phyloP scores from a whole-genome alignment of 2,888 invertebrate species.

The Diarsia brunnea region DNA sequence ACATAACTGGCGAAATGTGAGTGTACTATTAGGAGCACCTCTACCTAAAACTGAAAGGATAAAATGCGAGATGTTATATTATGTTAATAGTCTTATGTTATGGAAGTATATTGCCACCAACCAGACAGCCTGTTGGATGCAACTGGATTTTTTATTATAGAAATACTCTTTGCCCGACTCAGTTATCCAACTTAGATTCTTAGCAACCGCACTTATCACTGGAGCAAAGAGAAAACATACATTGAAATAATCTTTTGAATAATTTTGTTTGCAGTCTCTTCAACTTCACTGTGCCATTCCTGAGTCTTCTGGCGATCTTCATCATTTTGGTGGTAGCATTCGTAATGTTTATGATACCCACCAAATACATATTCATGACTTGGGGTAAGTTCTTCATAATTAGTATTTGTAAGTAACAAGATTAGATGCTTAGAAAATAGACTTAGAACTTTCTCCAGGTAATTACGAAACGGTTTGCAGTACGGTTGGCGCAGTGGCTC shows the following conservation, averaged over 20 bases:
- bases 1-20: too few species aligned
- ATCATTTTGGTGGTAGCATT: constrained; percentile 93
- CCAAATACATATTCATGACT: constrained; percentile 96
- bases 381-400: constrained; percentile 92
- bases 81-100: neutral
- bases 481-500: too few species aligned
- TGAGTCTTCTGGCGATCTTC: constrained; percentile 96
- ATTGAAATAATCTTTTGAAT: neutral
- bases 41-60: neutral
- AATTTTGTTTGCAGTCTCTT: constrained; percentile 93
- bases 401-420: neutral
- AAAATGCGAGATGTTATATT: neutral
- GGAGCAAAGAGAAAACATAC: neutral
- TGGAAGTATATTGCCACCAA: neutral
- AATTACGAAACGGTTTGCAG: too few species aligned
- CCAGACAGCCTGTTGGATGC: too few species aligned
- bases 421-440: neutral
- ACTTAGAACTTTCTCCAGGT: too few species aligned
- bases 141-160: neutral
- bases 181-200: too few species aligned
- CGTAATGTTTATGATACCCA: constrained; percentile 96
- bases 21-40: too few species aligned
- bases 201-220: too few species aligned
- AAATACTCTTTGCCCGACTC: neutral
- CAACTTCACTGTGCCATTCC: constrained; percentile 98